A percentile compares a stretch with the other conserved stretches of the same genome.
Evolutionary conservation across 2,113 vertebrate species (phyloP).

Genomic region (Channa maculata): DNA sequence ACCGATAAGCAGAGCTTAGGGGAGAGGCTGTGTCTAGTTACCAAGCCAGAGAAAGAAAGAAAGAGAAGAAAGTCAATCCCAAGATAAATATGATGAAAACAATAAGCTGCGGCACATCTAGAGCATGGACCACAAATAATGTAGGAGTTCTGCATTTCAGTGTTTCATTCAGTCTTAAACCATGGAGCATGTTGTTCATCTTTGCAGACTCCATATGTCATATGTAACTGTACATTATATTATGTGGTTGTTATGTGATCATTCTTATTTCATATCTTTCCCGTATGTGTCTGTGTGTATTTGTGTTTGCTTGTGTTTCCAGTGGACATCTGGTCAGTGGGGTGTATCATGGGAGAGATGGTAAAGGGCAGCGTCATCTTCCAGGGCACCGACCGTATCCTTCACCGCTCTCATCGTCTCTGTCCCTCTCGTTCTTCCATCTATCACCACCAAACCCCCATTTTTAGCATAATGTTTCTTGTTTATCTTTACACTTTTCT

Average conservation of each 20-base stretch:
- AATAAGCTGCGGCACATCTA: conserved; percentile 3
- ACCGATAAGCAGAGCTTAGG: conserved; percentile 70
- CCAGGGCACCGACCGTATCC: conserved; percentile 99
- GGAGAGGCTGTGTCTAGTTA: conserved; percentile 55
- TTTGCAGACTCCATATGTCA: not conserved
- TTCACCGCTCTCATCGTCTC: conserved; percentile 80
- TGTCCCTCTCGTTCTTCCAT: not conserved
- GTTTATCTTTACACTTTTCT: conserved; percentile 4
- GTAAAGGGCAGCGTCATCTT: conserved; percentile 99
- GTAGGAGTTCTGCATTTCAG: conserved; percentile 13
- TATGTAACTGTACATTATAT: conserved; percentile 18
- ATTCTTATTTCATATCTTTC: conserved; percentile 28
- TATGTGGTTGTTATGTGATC: conserved; percentile 7
- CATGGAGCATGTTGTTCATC: conserved; percentile 13
- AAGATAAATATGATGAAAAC: conserved; percentile 54
- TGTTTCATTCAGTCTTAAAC: conserved; percentile 23
- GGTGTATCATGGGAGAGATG: conserved; percentile 99
- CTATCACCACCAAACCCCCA: conserved; percentile 26
- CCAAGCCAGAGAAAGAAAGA: conserved; percentile 16
- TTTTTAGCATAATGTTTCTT: conserved; percentile 1
- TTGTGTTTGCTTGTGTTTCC: conserved; percentile 68
- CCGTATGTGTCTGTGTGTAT: conserved; percentile 35
- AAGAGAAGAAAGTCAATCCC: conserved; percentile 46
- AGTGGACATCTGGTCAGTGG: conserved; percentile 99
- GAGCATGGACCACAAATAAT: conserved; percentile 12